Conservation (phyloP, 2,797 vertebrate species). For the Thaleichthys pacificus region DNA sequence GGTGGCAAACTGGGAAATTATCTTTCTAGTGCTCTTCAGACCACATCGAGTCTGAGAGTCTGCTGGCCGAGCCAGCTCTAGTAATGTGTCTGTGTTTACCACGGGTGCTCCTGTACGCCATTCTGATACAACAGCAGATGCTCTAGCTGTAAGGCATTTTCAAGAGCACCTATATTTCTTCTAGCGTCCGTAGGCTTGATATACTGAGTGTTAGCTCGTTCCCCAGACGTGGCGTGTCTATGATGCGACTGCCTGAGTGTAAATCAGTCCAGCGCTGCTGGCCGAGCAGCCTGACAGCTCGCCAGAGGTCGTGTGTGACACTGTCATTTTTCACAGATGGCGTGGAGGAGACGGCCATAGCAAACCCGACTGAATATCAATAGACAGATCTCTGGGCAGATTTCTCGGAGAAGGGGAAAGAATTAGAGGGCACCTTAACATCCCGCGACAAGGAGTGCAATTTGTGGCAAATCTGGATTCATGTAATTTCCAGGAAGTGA, state of each 20-base stretch:
- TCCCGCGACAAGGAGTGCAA: slow-evolving; percentile 31
- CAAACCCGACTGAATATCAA: slow-evolving; percentile 53
- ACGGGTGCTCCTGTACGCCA: no score
- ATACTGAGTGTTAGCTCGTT: neutral
- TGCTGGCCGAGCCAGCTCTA: no score
- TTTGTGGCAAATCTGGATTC: slow-evolving; percentile 47
- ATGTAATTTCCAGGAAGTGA: slow-evolving; percentile 47
- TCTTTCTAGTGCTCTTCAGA: slow-evolving; percentile 38
- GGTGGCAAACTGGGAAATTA: slow-evolving; percentile 8
- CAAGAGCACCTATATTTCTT: no score
- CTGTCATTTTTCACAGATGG: slow-evolving; percentile 60
- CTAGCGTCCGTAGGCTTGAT: neutral
- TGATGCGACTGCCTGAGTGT: slow-evolving; percentile 7
- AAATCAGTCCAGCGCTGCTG: slow-evolving; percentile 3
- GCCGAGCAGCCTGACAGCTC: slow-evolving; percentile 19
- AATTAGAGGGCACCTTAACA: slow-evolving; percentile 46
- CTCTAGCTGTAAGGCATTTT: no score
- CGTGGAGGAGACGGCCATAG: slow-evolving; percentile 26
- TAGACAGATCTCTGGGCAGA: slow-evolving; percentile 35
- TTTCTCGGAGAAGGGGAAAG: slow-evolving; percentile 9
- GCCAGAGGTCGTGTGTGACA: slow-evolving; percentile 44
- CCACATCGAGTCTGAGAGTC: no score
- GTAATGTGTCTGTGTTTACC: no score
- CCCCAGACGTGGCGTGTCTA: neutral
- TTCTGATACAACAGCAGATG: no score